Percentiles rank a stretch among this genome's conserved stretches.
phyloP scores from a whole-genome alignment of 2,113 vertebrate species.

The Aramus guarauna region DNA sequence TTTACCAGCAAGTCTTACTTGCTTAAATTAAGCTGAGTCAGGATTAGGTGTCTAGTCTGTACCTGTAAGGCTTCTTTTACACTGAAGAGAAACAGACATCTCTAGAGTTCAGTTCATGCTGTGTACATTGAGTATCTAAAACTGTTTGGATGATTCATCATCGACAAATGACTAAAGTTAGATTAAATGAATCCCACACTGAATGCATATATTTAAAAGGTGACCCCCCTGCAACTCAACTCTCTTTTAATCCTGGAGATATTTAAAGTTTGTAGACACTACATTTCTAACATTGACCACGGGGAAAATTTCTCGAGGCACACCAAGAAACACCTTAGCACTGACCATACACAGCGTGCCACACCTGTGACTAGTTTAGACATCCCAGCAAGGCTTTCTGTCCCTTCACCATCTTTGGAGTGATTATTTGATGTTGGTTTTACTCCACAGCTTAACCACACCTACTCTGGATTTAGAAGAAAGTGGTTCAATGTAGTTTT shows the following conservation, averaged over 20 bases:
- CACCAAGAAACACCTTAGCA: not conserved
- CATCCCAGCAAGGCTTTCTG: not conserved
- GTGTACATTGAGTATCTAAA: not conserved
- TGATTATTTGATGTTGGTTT: not conserved
- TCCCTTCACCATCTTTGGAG: not conserved
- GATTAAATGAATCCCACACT: not conserved
- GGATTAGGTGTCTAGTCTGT: not conserved
- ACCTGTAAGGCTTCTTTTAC: not conserved
- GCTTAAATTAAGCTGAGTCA: not conserved
- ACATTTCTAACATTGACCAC: not conserved
- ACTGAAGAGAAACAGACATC: not conserved
- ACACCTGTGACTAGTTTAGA: not conserved
- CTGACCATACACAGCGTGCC: not conserved
- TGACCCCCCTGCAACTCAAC: fast-evolving
- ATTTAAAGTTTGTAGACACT: not conserved
- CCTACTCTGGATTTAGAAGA: not conserved
- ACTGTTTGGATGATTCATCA: not conserved
- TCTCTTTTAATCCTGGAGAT: not conserved
- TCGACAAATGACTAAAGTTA: not conserved
- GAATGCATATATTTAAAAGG: not conserved
- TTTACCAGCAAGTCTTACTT: not conserved
- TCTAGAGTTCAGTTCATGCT: not conserved
- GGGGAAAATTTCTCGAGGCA: not conserved
- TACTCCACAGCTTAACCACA: not conserved
- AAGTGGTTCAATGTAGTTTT: not conserved